Evolutionary conservation across 1,140 invertebrate genomes (phyloP).

Genomic region (Periplaneta americana): DNA sequence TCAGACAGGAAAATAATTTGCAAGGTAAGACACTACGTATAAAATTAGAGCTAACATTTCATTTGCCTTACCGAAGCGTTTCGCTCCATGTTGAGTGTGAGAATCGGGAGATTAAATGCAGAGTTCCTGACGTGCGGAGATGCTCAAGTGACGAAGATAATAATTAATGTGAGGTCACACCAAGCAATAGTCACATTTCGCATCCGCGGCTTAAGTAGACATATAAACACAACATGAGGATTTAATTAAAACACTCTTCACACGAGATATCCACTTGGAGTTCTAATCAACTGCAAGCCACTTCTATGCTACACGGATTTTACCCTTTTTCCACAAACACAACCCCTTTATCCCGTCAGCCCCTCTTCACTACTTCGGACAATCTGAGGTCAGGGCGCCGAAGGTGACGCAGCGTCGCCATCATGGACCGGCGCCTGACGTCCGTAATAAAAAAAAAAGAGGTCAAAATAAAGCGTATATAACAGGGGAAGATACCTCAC

Average conservation of each 20-base stretch:
- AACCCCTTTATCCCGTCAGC: not conserved
- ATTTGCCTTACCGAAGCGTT: not conserved
- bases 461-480: no score
- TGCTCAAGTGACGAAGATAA: not conserved
- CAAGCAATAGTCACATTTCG: not conserved
- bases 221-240: no score
- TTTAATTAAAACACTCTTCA: no score
- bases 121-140: no score
- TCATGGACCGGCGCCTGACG: not conserved
- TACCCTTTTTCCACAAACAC: not conserved
- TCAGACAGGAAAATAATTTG: not conserved
- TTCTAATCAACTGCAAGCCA: not conserved
- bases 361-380: not conserved
- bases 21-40: not conserved
- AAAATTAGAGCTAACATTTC: not conserved
- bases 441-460: not conserved
- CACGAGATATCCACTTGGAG: no score
- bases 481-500: no score
- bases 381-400: not conserved
- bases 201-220: no score
- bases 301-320: not conserved
- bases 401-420: not conserved
- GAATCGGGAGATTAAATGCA: no score
- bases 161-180: not conserved
- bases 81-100: no score